A percentile compares a stretch with the other conserved stretches of the same genome.
Conservation (phyloP, 2,113 vertebrate species). For the Antigone vipio region DNA sequence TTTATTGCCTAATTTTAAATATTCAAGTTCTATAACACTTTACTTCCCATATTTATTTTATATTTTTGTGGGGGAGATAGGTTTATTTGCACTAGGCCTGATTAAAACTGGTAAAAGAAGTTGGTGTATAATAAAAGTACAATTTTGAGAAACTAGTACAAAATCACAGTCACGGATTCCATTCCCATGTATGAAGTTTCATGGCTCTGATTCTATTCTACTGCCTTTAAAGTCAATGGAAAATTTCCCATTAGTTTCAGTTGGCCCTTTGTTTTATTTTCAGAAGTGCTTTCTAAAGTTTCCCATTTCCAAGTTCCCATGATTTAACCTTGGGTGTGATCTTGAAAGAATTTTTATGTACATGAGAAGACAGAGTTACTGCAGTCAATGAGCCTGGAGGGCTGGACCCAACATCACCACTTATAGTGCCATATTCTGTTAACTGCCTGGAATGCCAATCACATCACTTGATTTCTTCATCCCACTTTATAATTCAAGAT, state of each 20-base stretch:
- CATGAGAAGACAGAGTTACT: neutral
- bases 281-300: neutral
- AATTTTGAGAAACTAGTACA: neutral
- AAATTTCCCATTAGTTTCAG: constrained; percentile 42
- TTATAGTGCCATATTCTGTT: neutral
- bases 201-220: neutral
- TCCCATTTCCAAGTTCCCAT: neutral
- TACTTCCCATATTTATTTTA: neutral
- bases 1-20: neutral
- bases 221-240: constrained; percentile 21
- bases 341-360: neutral
- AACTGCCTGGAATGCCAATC: neutral
- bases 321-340: constrained; percentile 2
- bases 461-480: neutral
- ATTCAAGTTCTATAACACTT: neutral
- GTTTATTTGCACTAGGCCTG: neutral
- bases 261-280: constrained; percentile 12
- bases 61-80: neutral
- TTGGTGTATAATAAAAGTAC: neutral
- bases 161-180: neutral
- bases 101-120: neutral
- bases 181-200: neutral
- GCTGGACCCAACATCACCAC: neutral
- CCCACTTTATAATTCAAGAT: neutral
- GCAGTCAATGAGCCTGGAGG: neutral